phyloP scores from a whole-genome alignment of 2,888 invertebrate species.

The Scrobipalpa costella region DNA sequence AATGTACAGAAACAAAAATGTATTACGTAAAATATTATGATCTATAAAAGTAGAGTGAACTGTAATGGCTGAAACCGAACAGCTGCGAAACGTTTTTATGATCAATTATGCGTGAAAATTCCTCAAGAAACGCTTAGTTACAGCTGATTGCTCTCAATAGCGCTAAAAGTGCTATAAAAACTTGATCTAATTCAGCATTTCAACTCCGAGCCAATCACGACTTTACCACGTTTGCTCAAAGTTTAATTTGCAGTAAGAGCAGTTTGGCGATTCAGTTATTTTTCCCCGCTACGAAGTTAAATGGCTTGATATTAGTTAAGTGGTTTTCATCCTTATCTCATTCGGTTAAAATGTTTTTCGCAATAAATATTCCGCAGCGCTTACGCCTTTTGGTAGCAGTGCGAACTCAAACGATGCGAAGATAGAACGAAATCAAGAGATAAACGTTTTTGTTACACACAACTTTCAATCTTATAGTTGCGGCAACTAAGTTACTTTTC shows the following conservation, averaged over 20 bases:
- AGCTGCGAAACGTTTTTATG: constrained; percentile 4
- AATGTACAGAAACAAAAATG: not conserved
- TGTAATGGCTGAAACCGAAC: constrained; percentile 6
- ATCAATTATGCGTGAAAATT: constrained; percentile 17
- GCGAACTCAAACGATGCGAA: constrained; percentile 60
- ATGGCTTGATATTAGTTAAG: not conserved
- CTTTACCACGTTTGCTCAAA: not conserved
- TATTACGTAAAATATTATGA: not conserved
- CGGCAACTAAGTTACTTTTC: constrained; percentile 40
- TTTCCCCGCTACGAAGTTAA: not conserved
- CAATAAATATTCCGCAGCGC: not conserved
- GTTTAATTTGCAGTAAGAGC: not conserved
- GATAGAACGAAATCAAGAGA: constrained; percentile 66
- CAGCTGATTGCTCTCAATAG: constrained; percentile 56
- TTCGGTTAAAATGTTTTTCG: not conserved
- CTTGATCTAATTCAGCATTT: constrained; percentile 15
- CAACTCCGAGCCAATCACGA: not conserved
- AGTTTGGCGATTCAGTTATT: not conserved
- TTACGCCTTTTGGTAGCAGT: constrained; percentile 43
- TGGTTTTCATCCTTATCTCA: constrained; percentile 3
- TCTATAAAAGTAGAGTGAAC: not conserved
- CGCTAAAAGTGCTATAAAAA: constrained; percentile 60
- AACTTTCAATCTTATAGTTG: constrained; percentile 49
- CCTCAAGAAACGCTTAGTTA: constrained; percentile 43
- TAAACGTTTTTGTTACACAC: constrained; percentile 46